A percentile compares a stretch with the other conserved stretches of the same genome.
phyloP scores from a whole-genome alignment of 2,797 vertebrate species.

The Euphonia xanthogaster region DNA sequence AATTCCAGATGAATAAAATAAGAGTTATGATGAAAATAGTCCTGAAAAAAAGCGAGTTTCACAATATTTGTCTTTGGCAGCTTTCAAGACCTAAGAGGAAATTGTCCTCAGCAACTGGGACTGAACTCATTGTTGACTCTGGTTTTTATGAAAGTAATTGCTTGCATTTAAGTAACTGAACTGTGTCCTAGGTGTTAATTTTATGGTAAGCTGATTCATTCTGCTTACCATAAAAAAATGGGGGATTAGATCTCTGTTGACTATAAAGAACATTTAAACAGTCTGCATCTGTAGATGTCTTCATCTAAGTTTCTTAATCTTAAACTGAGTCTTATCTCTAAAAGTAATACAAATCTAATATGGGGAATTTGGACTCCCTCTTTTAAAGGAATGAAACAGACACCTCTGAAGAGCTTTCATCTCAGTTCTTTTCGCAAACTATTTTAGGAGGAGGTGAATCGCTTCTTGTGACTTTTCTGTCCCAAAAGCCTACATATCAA shows the following conservation, averaged over 20 bases:
- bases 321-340: not conserved
- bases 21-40: not conserved
- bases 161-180: not conserved
- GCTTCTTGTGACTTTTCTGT: not conserved
- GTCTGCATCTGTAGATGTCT: not conserved
- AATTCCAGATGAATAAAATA: not conserved
- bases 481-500: not conserved
- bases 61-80: not conserved
- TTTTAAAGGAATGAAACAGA: not conserved
- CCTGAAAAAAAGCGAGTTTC: not conserved
- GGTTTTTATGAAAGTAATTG: not conserved
- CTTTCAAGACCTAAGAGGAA: not conserved
- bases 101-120: not conserved
- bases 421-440: not conserved
- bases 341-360: not conserved
- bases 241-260: not conserved
- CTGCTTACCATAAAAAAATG: not conserved
- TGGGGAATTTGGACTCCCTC: not conserved
- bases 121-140: not conserved
- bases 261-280: not conserved
- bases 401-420: not conserved
- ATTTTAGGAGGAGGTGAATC: not conserved
- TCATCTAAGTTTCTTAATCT: not conserved
- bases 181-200: not conserved
- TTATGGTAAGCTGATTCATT: not conserved